Evolutionary conservation across 1,140 invertebrate genomes (phyloP), one percentile per base, ranked within the genome.

Genomic region (Orius insidiosus): DNA sequence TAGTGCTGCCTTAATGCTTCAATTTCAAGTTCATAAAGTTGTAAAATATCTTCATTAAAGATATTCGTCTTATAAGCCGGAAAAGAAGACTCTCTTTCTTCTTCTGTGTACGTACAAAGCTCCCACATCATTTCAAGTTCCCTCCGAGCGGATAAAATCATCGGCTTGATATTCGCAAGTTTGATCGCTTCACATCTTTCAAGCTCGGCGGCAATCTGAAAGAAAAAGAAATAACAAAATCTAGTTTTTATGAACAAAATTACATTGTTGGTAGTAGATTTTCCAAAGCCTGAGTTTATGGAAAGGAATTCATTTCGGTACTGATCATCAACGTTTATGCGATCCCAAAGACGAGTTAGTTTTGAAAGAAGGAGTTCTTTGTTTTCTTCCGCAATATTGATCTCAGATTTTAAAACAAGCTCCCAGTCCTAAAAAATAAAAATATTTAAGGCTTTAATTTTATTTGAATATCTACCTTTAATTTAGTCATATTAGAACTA

Each of bases 1-100:
- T 52, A 52, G 16, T 43, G 50, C 10, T 52, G 37, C 37, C 34
- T 42, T 3, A 46, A n/a, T 11, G 33, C 37, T n/a, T 41, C 35
- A 13, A 47, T 46, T 49, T 52, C 44, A 36, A 40, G 30, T 6
- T 52, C 51, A 13, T 50, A 42, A 11, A 49, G 47, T 6, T 52
- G 47, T 31, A 49, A 43, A 35, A 52, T 16, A 30, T 52, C 51
- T 32, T 52, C 51, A 36, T 43, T 46, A 18, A 7, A 52, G 5
- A 43, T 45, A 15, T 30, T 31, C 9, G 16, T 46, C 19, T 46
- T 39, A 39, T 32, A 52, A 5, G 40, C 38, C 5, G 18, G 31
- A 38, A 45, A 52, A 10, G 35, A 11, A 24, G 33, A 39, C 16
- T 31, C 47, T 47, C 50, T 35, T 1, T 43, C 33, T 14, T 50